phyloP scores from a whole-genome alignment of 2,113 vertebrate genomes.

The Otus sunia region DNA sequence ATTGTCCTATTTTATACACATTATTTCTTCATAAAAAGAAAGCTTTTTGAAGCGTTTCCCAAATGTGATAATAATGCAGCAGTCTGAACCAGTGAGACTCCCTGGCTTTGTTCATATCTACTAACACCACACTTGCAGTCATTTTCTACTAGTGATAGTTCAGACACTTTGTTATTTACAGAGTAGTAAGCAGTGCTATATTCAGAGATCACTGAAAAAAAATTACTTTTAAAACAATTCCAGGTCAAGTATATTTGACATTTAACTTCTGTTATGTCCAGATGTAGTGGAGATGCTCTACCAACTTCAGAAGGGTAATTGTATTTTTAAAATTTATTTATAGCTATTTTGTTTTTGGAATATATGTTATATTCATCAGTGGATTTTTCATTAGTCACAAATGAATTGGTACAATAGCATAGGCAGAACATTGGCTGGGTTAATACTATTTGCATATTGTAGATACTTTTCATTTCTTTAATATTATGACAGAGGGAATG shows the following conservation, averaged over 20 bases:
- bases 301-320: not conserved
- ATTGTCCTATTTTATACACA: not conserved
- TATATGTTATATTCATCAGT: constrained; percentile 33
- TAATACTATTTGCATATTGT: constrained; percentile 29
- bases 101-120: not conserved
- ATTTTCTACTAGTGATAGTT: not conserved
- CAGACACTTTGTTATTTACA: not conserved
- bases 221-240: not conserved
- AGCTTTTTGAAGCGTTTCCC: not conserved
- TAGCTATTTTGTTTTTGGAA: constrained; percentile 30
- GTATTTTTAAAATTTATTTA: constrained; percentile 31
- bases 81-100: not conserved
- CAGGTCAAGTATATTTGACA: not conserved
- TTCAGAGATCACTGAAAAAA: not conserved
- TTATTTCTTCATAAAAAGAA: not conserved
- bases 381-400: constrained; percentile 51
- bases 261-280: not conserved
- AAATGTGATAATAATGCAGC: not conserved
- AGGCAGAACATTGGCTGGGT: constrained; percentile 30
- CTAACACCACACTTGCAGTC: not conserved
- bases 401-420: constrained; percentile 30
- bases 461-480: constrained; percentile 37
- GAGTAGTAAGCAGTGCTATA: not conserved
- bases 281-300: not conserved
- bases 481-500: constrained; percentile 22